Evolutionary conservation across 2,797 vertebrate genomes (phyloP).

Genomic region (Eurystomus glaucurus): DNA sequence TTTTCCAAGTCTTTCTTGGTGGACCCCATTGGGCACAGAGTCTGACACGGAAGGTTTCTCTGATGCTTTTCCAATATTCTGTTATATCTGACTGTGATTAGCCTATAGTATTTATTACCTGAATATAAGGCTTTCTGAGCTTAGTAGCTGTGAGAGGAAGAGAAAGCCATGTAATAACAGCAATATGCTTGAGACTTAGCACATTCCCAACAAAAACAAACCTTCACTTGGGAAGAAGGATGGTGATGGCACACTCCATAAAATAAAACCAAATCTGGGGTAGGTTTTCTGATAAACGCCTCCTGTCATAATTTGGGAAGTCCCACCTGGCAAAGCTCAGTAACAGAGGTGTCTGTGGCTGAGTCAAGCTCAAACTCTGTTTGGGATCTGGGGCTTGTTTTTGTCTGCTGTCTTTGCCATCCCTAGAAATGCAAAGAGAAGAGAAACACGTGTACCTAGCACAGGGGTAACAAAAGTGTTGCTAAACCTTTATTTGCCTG

Average conservation of each 20-base stretch:
- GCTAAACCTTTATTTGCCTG: background rate
- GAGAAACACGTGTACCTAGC: background rate
- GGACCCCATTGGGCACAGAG: background rate
- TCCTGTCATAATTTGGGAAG: background rate
- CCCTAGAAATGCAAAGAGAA: background rate
- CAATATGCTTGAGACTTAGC: background rate
- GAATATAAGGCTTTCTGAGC: background rate
- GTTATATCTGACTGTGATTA: background rate
- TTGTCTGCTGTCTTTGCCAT: background rate
- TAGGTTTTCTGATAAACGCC: background rate
- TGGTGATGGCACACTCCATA: background rate
- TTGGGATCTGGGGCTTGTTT: background rate
- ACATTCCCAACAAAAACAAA: background rate
- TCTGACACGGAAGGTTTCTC: background rate
- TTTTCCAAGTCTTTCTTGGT: background rate
- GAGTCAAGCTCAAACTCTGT: background rate
- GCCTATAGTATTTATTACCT: slow-evolving; percentile 16
- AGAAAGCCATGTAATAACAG: background rate
- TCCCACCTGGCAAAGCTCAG: background rate
- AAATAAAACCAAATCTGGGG: background rate
- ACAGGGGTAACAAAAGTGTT: background rate
- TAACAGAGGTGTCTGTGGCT: background rate
- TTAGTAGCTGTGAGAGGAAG: background rate
- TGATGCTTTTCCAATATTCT: background rate
- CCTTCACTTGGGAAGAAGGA: background rate